These are phyloP conservation scores for Torymus aiolomorphi DNA, from an alignment of 2,888 invertebrate genomes.

Conservation along the genomic window DNA sequence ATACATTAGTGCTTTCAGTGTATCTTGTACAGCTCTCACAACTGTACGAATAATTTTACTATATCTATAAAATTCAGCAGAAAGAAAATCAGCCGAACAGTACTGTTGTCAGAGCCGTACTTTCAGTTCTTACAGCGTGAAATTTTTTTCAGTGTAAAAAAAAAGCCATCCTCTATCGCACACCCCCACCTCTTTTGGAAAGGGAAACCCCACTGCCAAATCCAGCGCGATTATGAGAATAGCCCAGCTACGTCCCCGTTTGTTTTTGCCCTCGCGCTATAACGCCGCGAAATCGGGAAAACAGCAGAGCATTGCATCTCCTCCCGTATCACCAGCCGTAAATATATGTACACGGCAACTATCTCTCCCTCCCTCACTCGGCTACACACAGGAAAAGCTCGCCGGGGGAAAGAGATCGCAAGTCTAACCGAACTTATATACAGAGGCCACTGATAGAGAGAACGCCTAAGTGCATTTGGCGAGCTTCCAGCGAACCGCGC, in stretches of 20 bases:
- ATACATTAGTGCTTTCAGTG: too few relatives aligned
- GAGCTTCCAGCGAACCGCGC: conserved; percentile 63
- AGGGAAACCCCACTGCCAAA: too few relatives aligned
- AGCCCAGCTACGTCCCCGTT: conserved; percentile 49
- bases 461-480: conserved; percentile 73
- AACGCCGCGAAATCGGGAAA: conserved; percentile 49
- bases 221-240: too few relatives aligned
- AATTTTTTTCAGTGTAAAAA: too few relatives aligned
- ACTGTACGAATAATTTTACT: too few relatives aligned
- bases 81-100: too few relatives aligned
- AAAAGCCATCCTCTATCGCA: too few relatives aligned
- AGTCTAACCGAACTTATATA: conserved; percentile 57
- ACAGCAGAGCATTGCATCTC: conserved; percentile 52
- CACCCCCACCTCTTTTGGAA: too few relatives aligned
- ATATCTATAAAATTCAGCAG: too few relatives aligned
- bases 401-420: conserved; percentile 14
- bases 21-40: too few relatives aligned
- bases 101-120: too few relatives aligned
- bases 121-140: too few relatives aligned
- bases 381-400: conserved; percentile 21
- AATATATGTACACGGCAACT: conserved; percentile 68
- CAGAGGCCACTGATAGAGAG: conserved; percentile 65
- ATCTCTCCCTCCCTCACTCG: conserved; percentile 55
- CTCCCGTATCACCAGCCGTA: conserved; percentile 63
- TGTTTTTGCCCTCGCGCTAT: conserved; percentile 58